Conservation (phyloP, 2,113 vertebrate genomes). For the Corynorhinus townsendii region DNA sequence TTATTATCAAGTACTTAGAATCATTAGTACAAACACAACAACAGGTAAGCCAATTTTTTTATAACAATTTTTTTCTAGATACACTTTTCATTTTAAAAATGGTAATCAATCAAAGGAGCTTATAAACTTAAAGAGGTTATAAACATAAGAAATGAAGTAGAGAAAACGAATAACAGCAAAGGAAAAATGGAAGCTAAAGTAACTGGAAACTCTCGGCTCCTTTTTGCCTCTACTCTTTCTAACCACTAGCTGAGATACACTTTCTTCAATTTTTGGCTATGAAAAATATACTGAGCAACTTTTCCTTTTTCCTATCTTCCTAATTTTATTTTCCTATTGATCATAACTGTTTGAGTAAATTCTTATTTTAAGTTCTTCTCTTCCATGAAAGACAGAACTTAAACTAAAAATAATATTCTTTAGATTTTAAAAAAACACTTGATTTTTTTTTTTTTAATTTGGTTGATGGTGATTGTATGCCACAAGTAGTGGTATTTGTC, state of each 20-base stretch:
- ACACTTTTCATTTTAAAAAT: not conserved
- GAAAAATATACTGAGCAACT: not conserved
- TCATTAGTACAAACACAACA: conserved; percentile 97
- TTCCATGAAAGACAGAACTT: not conserved
- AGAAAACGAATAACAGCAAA: not conserved
- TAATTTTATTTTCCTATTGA: not conserved
- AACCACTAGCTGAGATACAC: not conserved
- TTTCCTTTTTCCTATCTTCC: not conserved
- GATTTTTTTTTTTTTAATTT: not conserved
- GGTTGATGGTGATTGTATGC: not conserved
- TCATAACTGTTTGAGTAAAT: not conserved
- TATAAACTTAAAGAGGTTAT: conserved; percentile 18
- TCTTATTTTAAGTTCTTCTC: not conserved
- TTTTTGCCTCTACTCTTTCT: not conserved
- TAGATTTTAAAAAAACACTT: not conserved
- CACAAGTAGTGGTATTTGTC: not conserved
- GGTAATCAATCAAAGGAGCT: not conserved
- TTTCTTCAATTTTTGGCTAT: not conserved
- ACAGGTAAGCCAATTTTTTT: conserved; percentile 85
- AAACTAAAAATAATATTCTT: not conserved
- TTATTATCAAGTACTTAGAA: conserved; percentile 97
- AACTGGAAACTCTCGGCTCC: not conserved
- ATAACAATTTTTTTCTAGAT: not conserved
- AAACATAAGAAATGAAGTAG: not conserved
- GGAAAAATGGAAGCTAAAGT: not conserved